Percentiles rank a stretch among this genome's conserved stretches.
These are phyloP conservation scores for Griposia aprilina DNA, from an alignment of 2,888 invertebrate species.

Conservation along the genomic window DNA sequence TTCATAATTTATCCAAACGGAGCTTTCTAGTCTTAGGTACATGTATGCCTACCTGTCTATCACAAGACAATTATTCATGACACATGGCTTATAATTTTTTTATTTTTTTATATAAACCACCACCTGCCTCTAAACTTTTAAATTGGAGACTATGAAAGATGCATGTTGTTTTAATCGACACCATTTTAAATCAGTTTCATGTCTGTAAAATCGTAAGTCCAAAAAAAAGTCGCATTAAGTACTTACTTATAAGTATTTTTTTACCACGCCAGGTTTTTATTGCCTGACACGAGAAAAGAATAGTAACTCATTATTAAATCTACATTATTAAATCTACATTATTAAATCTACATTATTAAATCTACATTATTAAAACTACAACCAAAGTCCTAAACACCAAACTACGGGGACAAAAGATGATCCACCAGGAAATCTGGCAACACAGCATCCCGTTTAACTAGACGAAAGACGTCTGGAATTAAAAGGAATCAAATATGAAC, in stretches of 20 bases:
- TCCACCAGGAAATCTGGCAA: conserved; percentile 23
- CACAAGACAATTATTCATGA: conserved; percentile 55
- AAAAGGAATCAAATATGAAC: conserved; percentile 90
- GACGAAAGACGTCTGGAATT: conserved; percentile 87
- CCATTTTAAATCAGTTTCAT: conserved; percentile 3
- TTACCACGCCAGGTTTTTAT: not conserved
- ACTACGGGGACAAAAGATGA: conserved; percentile 1
- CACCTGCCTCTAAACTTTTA: conserved; percentile 47
- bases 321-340: not conserved
- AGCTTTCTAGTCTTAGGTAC: conserved; percentile 23
- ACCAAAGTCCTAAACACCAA: conserved; percentile 7
- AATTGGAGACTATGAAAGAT: conserved; percentile 49
- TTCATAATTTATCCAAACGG: conserved; percentile 15
- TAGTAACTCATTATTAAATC: not conserved
- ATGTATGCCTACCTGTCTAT: conserved; percentile 41
- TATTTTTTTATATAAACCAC: conserved; percentile 22
- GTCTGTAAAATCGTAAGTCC: not conserved
- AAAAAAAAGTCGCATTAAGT: not conserved
- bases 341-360: not conserved
- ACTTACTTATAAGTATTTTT: too few relatives aligned
- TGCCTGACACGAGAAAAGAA: too few relatives aligned
- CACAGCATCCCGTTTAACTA: conserved; percentile 58
- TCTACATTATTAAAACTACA: not conserved
- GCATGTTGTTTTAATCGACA: conserved; percentile 14
- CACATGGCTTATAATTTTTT: conserved; percentile 41